Conservation (phyloP, 2,113 vertebrate genomes). For the Phasianus colchicus region DNA sequence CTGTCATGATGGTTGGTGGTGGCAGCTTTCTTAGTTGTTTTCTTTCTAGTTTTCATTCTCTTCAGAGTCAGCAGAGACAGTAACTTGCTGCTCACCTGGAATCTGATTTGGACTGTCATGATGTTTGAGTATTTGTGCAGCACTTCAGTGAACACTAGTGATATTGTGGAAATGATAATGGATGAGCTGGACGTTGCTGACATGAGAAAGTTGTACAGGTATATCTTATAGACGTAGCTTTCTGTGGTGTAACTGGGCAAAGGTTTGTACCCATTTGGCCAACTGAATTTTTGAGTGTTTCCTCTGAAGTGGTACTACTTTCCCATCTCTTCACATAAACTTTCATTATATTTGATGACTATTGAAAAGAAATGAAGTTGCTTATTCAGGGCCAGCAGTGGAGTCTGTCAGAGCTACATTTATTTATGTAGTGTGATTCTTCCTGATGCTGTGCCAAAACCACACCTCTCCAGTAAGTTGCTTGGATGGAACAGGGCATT, state of each 20-base stretch:
- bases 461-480: background rate
- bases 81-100: background rate
- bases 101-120: background rate
- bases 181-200: background rate
- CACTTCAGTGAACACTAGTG: background rate
- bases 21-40: background rate
- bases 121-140: background rate
- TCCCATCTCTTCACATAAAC: background rate
- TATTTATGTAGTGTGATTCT: background rate
- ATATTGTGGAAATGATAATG: background rate
- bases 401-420: constrained; percentile 1
- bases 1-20: background rate
- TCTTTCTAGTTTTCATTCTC: background rate
- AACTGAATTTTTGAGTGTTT: background rate
- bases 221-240: background rate
- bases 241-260: background rate
- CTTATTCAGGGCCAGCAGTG: background rate
- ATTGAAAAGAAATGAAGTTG: background rate
- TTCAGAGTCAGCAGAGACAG: background rate
- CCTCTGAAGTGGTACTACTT: background rate
- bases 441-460: background rate
- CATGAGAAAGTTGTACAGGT: background rate
- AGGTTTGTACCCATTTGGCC: background rate
- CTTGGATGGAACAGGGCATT: background rate
- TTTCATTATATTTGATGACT: background rate